phyloP scores from a whole-genome alignment of 2,888 invertebrate genomes.

The Miltochrista miniata region DNA sequence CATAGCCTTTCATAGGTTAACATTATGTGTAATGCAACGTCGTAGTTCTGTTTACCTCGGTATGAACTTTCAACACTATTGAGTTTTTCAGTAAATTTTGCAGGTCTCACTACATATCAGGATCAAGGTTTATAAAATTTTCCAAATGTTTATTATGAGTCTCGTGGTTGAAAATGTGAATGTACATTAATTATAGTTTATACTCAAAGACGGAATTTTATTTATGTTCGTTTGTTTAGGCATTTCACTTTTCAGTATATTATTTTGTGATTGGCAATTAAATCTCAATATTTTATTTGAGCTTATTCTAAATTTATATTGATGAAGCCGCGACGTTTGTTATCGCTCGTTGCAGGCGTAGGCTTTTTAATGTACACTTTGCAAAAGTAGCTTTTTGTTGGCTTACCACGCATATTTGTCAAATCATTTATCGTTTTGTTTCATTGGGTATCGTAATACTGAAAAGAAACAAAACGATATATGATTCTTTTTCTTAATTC shows the following conservation, averaged over 20 bases:
- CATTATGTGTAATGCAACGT: too few species aligned
- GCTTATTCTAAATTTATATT: constrained; percentile 24
- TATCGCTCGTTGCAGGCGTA: constrained; percentile 19
- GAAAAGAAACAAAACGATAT: constrained; percentile 6
- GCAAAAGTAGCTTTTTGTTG: constrained; percentile 47
- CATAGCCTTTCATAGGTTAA: too few species aligned
- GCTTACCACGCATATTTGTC: constrained; percentile 43
- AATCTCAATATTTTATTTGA: constrained; percentile 16
- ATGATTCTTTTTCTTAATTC: neutral
- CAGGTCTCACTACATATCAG: constrained; percentile 81
- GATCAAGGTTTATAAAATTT: constrained; percentile 77
- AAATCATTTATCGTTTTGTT: constrained; percentile 20
- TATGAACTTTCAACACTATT: constrained; percentile 72
- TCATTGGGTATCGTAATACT: too few species aligned
- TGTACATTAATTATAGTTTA: constrained; percentile 49
- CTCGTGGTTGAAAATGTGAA: constrained; percentile 62
- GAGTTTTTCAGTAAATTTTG: constrained; percentile 80
- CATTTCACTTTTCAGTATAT: constrained; percentile 14
- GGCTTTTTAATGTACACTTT: constrained; percentile 39
- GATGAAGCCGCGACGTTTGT: constrained; percentile 7
- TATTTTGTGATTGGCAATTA: constrained; percentile 47
- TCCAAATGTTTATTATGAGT: constrained; percentile 59
- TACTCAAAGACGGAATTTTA: constrained; percentile 28
- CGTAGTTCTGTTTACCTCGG: too few species aligned
- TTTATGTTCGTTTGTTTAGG: constrained; percentile 37